phyloP scores from a whole-genome alignment of 2,797 vertebrate genomes.

The Hydrophis major region DNA sequence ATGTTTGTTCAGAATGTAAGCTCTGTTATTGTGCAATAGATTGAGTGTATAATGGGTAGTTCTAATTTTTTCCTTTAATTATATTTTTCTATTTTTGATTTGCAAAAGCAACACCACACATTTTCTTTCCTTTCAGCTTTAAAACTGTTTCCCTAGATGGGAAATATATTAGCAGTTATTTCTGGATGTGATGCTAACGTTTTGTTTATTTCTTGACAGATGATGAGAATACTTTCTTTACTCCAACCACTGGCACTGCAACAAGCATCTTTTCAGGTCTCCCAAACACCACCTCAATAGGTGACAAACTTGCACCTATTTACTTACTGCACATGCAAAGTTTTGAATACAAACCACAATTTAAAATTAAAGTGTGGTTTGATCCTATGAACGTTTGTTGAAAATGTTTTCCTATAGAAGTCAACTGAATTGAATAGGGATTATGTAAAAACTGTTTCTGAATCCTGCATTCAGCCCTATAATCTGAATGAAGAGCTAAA shows the following conservation, averaged over 20 bases:
- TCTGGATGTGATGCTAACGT: conserved; percentile 27
- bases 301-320: conserved; percentile 70
- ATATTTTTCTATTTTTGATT: background rate
- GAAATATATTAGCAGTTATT: background rate
- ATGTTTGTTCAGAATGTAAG: background rate
- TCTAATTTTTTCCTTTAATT: too few relatives aligned
- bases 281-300: conserved; percentile 44
- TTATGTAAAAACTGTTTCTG: background rate
- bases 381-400: background rate
- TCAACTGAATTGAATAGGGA: background rate
- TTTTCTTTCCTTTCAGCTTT: background rate
- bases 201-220: conserved; percentile 68
- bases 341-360: background rate
- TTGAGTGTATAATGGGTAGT: background rate
- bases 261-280: conserved; percentile 32
- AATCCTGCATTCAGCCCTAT: background rate
- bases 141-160: background rate
- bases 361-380: too few relatives aligned
- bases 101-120: background rate
- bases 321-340: conserved; percentile 34
- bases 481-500: background rate
- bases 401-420: background rate
- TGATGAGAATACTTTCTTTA: conserved; percentile 35
- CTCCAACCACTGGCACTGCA: conserved; percentile 35
- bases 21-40: background rate